Percentiles rank a stretch among this genome's conserved stretches.
Evolutionary conservation across 2,888 invertebrate genomes (phyloP).

Genomic region (Exephanes ischioxanthus): DNA sequence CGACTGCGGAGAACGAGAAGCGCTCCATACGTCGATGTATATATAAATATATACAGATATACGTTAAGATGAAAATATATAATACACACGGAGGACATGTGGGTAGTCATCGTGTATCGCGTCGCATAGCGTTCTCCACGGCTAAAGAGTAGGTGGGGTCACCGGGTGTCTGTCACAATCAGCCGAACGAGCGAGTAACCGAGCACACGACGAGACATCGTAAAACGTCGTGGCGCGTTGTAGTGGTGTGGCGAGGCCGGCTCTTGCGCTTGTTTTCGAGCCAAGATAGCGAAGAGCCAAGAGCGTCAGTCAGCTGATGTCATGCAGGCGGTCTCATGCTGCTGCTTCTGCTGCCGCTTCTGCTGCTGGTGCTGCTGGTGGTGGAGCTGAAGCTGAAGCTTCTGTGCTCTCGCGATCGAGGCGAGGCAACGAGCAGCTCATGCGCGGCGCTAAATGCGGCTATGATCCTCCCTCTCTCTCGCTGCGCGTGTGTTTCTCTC

Average conservation of each 20-base stretch:
- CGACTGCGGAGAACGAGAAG: conserved; percentile 4
- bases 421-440: conserved; percentile 59
- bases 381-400: conserved; percentile 46
- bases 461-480: conserved; percentile 62
- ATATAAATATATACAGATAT: background rate
- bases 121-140: conserved; percentile 12
- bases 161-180: conserved; percentile 69
- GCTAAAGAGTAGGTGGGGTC: conserved; percentile 57
- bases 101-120: conserved; percentile 48
- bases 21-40: background rate
- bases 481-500: conserved; percentile 8
- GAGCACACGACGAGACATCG: conserved; percentile 22
- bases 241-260: conserved; percentile 33
- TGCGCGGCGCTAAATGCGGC: conserved; percentile 68
- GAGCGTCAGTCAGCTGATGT: conserved; percentile 74
- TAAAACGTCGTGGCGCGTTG: conserved; percentile 16
- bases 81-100: conserved; percentile 26
- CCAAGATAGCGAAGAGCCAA: conserved; percentile 68
- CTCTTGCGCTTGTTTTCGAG: conserved; percentile 66
- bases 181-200: conserved; percentile 45
- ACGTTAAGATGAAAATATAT: conserved; percentile 12
- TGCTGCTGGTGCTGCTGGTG: conserved; percentile 15
- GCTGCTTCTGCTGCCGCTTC: conserved; percentile 13
- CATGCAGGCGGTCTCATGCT: conserved; percentile 59
- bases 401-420: conserved; percentile 57